phyloP scores from a whole-genome alignment of 2,113 vertebrate species.

The Psittacula cyanocephala region DNA sequence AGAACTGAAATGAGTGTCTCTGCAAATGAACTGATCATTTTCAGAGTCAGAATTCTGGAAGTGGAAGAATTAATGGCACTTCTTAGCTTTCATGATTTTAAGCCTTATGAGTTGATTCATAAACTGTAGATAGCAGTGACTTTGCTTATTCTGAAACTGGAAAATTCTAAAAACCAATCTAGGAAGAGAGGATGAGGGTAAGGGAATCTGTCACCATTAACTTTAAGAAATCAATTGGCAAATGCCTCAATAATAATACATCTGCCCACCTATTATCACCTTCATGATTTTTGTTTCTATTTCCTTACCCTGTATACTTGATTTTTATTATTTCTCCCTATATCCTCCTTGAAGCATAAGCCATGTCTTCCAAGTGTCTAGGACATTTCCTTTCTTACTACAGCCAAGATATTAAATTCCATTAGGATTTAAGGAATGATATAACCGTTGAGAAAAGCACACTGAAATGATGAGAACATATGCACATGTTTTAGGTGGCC shows the following conservation, averaged over 20 bases:
- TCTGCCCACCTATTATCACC: background rate
- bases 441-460: background rate
- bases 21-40: background rate
- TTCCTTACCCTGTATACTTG: background rate
- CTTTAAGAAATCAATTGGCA: background rate
- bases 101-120: background rate
- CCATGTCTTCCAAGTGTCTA: background rate
- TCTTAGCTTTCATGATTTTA: background rate
- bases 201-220: background rate
- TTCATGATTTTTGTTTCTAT: background rate
- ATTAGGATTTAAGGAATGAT: background rate
- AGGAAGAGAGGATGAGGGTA: background rate
- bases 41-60: background rate
- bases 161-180: background rate
- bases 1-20: background rate
- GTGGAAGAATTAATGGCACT: background rate
- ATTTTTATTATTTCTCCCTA: background rate
- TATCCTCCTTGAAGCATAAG: background rate
- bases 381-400: background rate
- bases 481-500: background rate
- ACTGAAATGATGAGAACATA: background rate
- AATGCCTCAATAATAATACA: background rate
- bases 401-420: background rate
- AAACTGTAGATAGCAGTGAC: background rate
- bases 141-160: background rate